phyloP scores from a whole-genome alignment of 2,888 invertebrate genomes.

The Acleris literana region DNA sequence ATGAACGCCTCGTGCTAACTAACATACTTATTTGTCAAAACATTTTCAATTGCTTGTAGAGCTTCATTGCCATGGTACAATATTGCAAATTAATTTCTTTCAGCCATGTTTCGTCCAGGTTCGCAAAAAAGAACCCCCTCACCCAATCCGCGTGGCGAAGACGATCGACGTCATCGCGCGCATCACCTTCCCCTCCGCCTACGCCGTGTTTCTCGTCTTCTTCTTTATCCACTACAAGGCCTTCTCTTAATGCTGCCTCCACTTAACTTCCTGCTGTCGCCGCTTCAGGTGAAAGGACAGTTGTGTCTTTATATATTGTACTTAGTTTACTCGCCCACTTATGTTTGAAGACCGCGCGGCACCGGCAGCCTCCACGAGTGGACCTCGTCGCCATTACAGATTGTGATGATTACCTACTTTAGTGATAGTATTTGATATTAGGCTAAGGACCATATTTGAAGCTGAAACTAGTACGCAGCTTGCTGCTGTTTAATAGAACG shows the following conservation, averaged over 20 bases:
- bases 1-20: too few species aligned
- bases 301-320: conserved; percentile 59
- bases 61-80: conserved; percentile 22
- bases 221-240: conserved; percentile 98
- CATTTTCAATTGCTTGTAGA: conserved; percentile 5
- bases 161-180: conserved; percentile 97
- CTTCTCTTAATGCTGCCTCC: conserved; percentile 85
- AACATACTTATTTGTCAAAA: neutral
- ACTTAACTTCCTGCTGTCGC: conserved; percentile 48
- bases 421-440: conserved; percentile 58
- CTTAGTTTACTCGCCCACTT: conserved; percentile 56
- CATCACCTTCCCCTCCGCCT: conserved; percentile 96
- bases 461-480: conserved; percentile 58
- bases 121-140: conserved; percentile 95
- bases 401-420: conserved; percentile 61
- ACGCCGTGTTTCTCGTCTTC: conserved; percentile 96
- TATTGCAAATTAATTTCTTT: conserved; percentile 55
- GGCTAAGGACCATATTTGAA: conserved; percentile 49
- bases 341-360: conserved; percentile 43
- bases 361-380: conserved; percentile 47
- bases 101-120: conserved; percentile 93
- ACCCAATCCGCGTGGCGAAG: conserved; percentile 96
- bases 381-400: conserved; percentile 54
- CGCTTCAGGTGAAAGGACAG: conserved; percentile 62
- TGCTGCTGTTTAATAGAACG: conserved; percentile 49